Percentiles rank a stretch among this genome's conserved stretches.
phyloP scores from a whole-genome alignment of 1,140 invertebrate species.

The Drosophila pectinifera region DNA sequence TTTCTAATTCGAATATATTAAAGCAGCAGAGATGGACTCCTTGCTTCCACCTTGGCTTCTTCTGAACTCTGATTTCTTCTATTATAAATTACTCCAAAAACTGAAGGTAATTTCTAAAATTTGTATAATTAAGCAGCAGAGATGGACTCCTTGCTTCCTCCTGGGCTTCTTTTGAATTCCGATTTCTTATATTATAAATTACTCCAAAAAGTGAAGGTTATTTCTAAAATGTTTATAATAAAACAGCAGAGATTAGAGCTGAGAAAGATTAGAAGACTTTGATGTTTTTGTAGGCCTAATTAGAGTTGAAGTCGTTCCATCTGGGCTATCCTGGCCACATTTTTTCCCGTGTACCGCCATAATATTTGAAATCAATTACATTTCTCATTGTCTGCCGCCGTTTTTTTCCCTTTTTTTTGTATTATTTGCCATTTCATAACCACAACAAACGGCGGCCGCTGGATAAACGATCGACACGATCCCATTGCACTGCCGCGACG shows the following conservation, averaged over 20 bases:
- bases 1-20: too few relatives aligned
- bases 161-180: not conserved
- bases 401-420: not conserved
- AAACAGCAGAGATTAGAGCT: not conserved
- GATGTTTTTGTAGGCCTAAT: too few relatives aligned
- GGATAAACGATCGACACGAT: slow-evolving; percentile 41
- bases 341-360: slow-evolving; percentile 16
- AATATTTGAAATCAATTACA: slow-evolving; percentile 83
- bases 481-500: not conserved
- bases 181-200: not conserved
- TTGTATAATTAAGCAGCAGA: accelerated
- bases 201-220: too few relatives aligned
- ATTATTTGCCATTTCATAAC: slow-evolving; percentile 76
- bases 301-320: too few relatives aligned
- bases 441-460: slow-evolving; percentile 68
- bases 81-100: too few relatives aligned
- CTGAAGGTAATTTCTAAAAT: too few relatives aligned
- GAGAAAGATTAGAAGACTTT: too few relatives aligned
- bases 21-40: not conserved
- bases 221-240: too few relatives aligned
- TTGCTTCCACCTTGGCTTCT: too few relatives aligned
- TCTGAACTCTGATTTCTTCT: too few relatives aligned
- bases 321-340: slow-evolving; percentile 6
- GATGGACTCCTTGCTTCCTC: too few relatives aligned
- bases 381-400: slow-evolving; percentile 62